Conservation (phyloP, 1,140 invertebrate genomes). For the Drosophila ficusphila region DNA sequence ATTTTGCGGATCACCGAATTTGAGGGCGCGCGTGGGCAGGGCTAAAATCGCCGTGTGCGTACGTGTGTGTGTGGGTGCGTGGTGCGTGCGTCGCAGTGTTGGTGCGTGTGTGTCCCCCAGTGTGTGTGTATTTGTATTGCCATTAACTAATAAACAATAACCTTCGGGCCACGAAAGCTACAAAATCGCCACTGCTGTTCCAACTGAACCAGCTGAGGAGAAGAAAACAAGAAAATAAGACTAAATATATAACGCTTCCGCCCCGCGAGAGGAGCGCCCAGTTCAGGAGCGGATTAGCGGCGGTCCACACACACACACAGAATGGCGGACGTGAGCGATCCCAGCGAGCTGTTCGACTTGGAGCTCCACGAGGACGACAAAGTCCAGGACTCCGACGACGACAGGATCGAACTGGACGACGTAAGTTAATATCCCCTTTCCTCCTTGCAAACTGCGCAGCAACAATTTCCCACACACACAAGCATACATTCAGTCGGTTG, state of each 20-base stretch:
- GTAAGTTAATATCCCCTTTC: slow-evolving; percentile 84
- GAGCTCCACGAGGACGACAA: slow-evolving; percentile 91
- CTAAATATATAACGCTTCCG: slow-evolving; percentile 62
- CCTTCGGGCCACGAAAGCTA: slow-evolving; percentile 61
- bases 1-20: slow-evolving; percentile 34
- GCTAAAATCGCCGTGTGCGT: slow-evolving; percentile 24
- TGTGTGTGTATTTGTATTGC: slow-evolving; percentile 66
- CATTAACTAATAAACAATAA: slow-evolving; percentile 83
- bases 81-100: slow-evolving; percentile 45
- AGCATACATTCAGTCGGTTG: neutral
- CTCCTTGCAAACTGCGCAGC: slow-evolving; percentile 58
- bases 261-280: slow-evolving; percentile 33
- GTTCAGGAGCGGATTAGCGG: neutral
- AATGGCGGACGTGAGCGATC: slow-evolving; percentile 88
- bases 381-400: slow-evolving; percentile 91
- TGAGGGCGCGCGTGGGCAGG: slow-evolving; percentile 44
- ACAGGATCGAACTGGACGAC: slow-evolving; percentile 93
- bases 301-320: slow-evolving; percentile 37
- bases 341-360: slow-evolving; percentile 91
- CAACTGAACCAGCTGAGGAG: slow-evolving; percentile 31
- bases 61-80: slow-evolving; percentile 33
- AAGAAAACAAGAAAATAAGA: slow-evolving; percentile 25
- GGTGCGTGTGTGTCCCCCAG: slow-evolving; percentile 41
- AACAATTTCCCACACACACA: slow-evolving; percentile 15
- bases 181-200: slow-evolving; percentile 40